phyloP scores from a whole-genome alignment of 2,113 vertebrate genomes.

The Baryphthengus martii region DNA sequence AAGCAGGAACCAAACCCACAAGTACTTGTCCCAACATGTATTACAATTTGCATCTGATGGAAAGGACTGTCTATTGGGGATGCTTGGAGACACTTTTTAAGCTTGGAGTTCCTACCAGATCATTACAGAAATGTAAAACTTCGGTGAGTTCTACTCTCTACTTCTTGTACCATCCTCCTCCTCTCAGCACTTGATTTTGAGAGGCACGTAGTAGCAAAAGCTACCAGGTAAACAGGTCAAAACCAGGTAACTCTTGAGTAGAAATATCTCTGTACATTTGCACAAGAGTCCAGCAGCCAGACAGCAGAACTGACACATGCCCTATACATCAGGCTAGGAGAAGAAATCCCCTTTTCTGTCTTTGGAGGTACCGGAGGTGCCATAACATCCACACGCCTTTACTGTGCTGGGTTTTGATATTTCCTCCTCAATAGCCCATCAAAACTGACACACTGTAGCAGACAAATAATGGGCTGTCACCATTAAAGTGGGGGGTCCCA shows the following conservation, averaged over 20 bases:
- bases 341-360: neutral
- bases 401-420: neutral
- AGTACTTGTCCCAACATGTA: neutral
- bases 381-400: neutral
- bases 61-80: neutral
- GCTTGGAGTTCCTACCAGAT: neutral
- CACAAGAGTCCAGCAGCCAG: fast-evolving
- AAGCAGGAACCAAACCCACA: neutral
- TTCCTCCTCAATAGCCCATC: neutral
- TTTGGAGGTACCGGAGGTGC: neutral
- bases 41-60: neutral
- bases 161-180: neutral
- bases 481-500: neutral
- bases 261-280: neutral
- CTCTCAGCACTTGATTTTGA: neutral
- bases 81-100: neutral
- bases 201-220: neutral
- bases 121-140: neutral
- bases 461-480: neutral
- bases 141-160: neutral
- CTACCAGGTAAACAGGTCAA: neutral
- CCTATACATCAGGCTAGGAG: neutral
- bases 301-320: neutral
- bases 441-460: neutral
- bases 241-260: neutral